Evolutionary conservation across 35 echinoderm and acorn worm species (phyloP).

Genomic region (Apostichopus japonicus): DNA sequence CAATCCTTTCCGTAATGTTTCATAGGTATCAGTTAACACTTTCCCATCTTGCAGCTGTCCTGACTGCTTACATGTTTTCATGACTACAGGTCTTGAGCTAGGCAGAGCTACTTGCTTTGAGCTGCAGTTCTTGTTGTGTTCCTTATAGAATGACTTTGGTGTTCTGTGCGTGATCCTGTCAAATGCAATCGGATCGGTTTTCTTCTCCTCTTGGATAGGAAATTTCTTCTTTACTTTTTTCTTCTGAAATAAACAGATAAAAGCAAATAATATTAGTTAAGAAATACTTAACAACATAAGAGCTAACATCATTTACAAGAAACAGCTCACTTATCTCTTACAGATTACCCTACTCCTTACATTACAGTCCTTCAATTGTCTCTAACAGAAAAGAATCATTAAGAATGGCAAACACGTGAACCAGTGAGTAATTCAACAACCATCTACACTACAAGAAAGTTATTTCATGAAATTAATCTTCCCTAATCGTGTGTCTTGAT

Average conservation of each 20-base stretch:
- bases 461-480: too few relatives aligned
- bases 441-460: too few relatives aligned
- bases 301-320: too few relatives aligned
- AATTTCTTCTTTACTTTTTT: conserved; percentile 23
- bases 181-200: conserved; percentile 20
- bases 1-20: background rate
- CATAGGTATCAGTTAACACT: background rate
- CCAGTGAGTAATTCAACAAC: too few relatives aligned
- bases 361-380: too few relatives aligned
- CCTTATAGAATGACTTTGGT: conserved; percentile 38
- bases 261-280: background rate
- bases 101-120: background rate
- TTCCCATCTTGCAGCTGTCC: background rate
- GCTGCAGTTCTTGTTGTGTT: conserved; percentile 41
- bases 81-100: background rate
- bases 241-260: conserved; percentile 29
- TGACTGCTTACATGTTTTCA: background rate
- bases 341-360: too few relatives aligned
- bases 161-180: conserved; percentile 37
- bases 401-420: too few relatives aligned
- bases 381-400: too few relatives aligned
- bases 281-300: background rate
- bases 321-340: too few relatives aligned
- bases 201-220: conserved; percentile 36
- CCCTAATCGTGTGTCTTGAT: too few relatives aligned